Conservation (phyloP, 2,797 vertebrate species). For the Poeciliopsis infans region DNA sequence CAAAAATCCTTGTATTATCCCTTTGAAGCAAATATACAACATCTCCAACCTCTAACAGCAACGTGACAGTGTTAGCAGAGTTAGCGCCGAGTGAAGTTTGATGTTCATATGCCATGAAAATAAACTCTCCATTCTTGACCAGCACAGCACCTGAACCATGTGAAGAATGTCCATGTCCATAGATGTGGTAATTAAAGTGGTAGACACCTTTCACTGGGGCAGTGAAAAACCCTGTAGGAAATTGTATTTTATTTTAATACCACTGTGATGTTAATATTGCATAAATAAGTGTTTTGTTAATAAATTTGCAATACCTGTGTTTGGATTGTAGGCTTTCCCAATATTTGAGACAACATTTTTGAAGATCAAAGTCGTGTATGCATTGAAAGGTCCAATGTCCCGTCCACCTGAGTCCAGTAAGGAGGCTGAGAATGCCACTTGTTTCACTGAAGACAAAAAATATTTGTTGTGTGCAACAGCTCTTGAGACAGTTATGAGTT, state of each 20-base stretch:
- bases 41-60: background rate
- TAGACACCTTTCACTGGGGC: constrained; percentile 56
- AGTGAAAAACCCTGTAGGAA: background rate
- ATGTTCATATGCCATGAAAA: constrained; percentile 1
- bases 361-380: background rate
- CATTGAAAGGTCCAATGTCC: background rate
- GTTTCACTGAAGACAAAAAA: background rate
- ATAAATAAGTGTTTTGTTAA: background rate
- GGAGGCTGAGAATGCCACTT: constrained; percentile 1
- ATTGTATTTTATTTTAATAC: background rate
- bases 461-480: background rate
- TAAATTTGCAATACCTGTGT: background rate
- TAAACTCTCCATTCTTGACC: constrained; percentile 37
- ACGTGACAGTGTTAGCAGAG: background rate
- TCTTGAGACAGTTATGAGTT: background rate
- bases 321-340: background rate
- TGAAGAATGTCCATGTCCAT: background rate
- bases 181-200: constrained; percentile 42
- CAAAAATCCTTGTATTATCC: background rate
- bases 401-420: background rate
- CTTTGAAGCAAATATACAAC: constrained; percentile 5
- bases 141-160: background rate
- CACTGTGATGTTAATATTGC: background rate
- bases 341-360: constrained; percentile 1
- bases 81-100: background rate